Evolutionary conservation across 1,140 invertebrate species (phyloP).

Genomic region (Chironomus tepperi): DNA sequence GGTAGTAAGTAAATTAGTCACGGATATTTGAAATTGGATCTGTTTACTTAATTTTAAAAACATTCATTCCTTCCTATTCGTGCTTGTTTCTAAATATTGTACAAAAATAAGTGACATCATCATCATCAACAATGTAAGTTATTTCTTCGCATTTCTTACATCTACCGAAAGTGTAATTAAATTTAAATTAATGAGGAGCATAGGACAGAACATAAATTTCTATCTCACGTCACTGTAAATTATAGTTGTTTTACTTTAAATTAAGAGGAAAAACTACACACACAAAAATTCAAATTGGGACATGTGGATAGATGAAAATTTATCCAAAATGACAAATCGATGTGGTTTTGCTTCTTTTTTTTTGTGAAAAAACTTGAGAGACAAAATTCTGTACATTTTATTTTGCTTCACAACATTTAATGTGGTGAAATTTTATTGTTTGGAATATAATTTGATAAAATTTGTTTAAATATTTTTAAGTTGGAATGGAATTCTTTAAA

Average conservation of each 20-base stretch:
- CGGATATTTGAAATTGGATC: too few species aligned
- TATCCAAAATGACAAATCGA: constrained; percentile 4
- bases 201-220: not conserved
- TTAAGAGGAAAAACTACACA: not conserved
- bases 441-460: not conserved
- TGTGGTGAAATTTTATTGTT: not conserved
- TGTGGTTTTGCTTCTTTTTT: not conserved
- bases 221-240: not conserved
- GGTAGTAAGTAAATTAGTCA: too few species aligned
- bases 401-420: not conserved
- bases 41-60: too few species aligned
- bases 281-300: not conserved
- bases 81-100: too few species aligned
- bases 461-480: not conserved
- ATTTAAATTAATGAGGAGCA: constrained; percentile 8
- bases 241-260: not conserved
- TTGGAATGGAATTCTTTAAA: too few species aligned
- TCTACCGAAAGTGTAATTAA: not conserved
- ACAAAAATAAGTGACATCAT: too few species aligned
- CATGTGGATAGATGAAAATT: not conserved
- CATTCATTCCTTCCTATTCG: too few species aligned
- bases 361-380: too few species aligned
- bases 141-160: too few species aligned
- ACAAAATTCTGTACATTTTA: not conserved
- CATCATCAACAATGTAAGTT: too few species aligned